These are phyloP conservation scores for Cryptotermes secundus DNA, from an alignment of 1,140 invertebrate species.

Conservation along the genomic window DNA sequence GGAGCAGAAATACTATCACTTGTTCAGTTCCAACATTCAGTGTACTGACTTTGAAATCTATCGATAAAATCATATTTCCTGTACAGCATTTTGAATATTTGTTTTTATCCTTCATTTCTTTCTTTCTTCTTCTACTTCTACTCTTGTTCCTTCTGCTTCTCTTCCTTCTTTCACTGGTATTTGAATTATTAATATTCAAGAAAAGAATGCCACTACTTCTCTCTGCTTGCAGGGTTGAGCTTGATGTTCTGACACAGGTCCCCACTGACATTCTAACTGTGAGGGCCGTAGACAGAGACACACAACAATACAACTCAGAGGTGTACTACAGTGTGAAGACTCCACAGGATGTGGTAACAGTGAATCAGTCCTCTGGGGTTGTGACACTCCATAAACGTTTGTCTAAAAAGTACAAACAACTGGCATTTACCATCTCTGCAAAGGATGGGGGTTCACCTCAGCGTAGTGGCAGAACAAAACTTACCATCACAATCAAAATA, in stretches of 20 bases:
- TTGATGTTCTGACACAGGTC: constrained; percentile 34
- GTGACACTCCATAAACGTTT: constrained; percentile 32
- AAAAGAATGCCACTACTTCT: neutral
- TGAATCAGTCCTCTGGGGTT: constrained; percentile 33
- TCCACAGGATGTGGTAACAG: constrained; percentile 25
- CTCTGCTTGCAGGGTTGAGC: constrained; percentile 33
- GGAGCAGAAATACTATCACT: too few species aligned
- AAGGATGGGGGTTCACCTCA: constrained; percentile 36
- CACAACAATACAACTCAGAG: constrained; percentile 36
- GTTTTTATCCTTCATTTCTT: too few species aligned
- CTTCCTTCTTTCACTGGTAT: too few species aligned
- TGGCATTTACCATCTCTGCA: constrained; percentile 32
- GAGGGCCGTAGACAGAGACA: constrained; percentile 33
- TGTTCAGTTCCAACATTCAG: too few species aligned
- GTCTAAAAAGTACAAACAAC: constrained; percentile 12
- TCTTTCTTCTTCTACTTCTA: too few species aligned
- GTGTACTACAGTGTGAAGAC: constrained; percentile 33
- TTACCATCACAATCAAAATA: constrained; percentile 36
- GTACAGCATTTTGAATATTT: too few species aligned
- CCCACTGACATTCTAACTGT: constrained; percentile 28
- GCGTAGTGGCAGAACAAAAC: constrained; percentile 26
- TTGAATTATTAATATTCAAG: too few species aligned
- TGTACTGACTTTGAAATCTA: too few species aligned
- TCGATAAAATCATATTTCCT: too few species aligned
- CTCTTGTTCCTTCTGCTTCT: too few species aligned